phyloP scores from a whole-genome alignment of 2,888 invertebrate species.

The Escarpia spicata region DNA sequence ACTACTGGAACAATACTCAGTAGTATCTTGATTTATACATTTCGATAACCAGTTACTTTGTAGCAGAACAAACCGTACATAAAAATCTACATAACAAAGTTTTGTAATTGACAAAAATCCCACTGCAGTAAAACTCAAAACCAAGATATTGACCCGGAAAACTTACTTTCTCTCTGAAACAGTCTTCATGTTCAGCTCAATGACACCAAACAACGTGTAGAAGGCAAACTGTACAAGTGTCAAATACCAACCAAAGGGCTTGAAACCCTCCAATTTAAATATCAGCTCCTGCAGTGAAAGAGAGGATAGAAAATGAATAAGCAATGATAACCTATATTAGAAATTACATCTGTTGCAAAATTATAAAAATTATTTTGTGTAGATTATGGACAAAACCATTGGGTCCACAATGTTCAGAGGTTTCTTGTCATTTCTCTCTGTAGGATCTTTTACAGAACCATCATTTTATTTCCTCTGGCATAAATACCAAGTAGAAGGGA shows the following conservation, averaged over 20 bases:
- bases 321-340: not conserved
- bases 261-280: conserved; percentile 88
- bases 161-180: conserved; percentile 69
- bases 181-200: conserved; percentile 75
- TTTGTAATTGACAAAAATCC: not conserved
- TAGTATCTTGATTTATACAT: too few relatives aligned
- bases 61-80: too few relatives aligned
- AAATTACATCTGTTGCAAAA: not conserved
- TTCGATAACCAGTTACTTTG: too few relatives aligned
- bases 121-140: not conserved
- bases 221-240: conserved; percentile 91
- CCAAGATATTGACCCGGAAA: not conserved
- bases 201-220: conserved; percentile 82
- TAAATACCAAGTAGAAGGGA: too few relatives aligned
- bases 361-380: too few relatives aligned
- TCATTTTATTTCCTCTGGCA: too few relatives aligned
- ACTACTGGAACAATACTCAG: too few relatives aligned
- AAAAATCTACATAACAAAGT: not conserved
- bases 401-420: too few relatives aligned
- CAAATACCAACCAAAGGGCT: conserved; percentile 89
- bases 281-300: conserved; percentile 77
- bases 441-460: too few relatives aligned
- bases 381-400: too few relatives aligned
- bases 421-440: too few relatives aligned
- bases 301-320: not conserved